phyloP scores from a whole-genome alignment of 2,797 vertebrate species.

The Sebastes iracundus region DNA sequence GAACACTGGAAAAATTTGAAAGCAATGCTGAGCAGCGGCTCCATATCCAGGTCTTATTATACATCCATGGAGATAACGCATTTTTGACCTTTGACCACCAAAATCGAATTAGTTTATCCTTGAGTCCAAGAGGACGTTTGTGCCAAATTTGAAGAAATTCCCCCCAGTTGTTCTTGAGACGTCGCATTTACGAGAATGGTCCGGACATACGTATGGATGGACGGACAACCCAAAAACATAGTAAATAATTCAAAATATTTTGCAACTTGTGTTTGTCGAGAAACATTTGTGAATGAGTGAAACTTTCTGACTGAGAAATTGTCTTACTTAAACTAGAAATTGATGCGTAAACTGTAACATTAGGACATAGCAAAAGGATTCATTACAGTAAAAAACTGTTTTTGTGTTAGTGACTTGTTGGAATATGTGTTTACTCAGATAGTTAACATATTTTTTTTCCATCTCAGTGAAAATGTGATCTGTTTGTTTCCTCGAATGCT shows the following conservation, averaged over 20 bases:
- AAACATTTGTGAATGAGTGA: background rate
- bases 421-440: background rate
- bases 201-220: background rate
- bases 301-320: background rate
- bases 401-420: background rate
- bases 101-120: too few relatives aligned
- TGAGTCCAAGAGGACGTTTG: too few relatives aligned
- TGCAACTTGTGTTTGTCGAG: background rate
- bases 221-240: background rate
- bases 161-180: too few relatives aligned
- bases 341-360: background rate
- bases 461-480: background rate
- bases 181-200: too few relatives aligned
- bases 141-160: too few relatives aligned
- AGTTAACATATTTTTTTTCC: background rate
- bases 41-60: too few relatives aligned
- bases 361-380: background rate
- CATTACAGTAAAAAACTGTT: background rate
- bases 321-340: background rate
- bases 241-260: background rate
- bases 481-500: background rate
- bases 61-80: too few relatives aligned
- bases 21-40: too few relatives aligned
- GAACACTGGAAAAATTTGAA: too few relatives aligned
- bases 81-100: too few relatives aligned